phyloP scores from a whole-genome alignment of 2,797 vertebrate genomes.

The Catharus ustulatus region DNA sequence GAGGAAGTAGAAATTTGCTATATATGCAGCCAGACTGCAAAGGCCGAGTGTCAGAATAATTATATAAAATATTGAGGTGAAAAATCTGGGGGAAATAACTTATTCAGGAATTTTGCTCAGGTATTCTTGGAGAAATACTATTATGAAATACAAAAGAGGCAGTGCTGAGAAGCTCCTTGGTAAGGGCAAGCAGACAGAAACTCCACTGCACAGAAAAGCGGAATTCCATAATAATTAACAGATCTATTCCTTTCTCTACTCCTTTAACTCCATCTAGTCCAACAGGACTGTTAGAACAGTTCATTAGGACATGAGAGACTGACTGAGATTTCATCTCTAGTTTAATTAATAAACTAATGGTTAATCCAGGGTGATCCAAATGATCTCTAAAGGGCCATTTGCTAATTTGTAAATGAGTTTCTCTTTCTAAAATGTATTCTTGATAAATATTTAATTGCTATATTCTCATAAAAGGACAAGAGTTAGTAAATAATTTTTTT shows the following conservation, averaged over 20 bases:
- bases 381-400: background rate
- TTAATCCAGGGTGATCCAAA: background rate
- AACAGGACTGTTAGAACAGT: background rate
- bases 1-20: background rate
- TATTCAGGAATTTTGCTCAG: background rate
- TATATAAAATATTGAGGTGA: background rate
- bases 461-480: background rate
- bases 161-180: background rate
- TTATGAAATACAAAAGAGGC: background rate
- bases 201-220: background rate
- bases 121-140: background rate
- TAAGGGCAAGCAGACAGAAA: background rate
- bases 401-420: background rate
- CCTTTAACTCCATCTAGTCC: background rate
- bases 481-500: background rate
- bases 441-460: background rate
- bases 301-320: background rate
- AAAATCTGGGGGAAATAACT: background rate
- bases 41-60: background rate
- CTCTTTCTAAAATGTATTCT: background rate
- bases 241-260: background rate
- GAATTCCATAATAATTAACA: background rate
- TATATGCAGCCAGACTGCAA: background rate
- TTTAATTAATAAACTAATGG: background rate
- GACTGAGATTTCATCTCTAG: background rate